These are phyloP conservation scores for Sebastes minor DNA, from an alignment of 2,797 vertebrate genomes.

Conservation along the genomic window DNA sequence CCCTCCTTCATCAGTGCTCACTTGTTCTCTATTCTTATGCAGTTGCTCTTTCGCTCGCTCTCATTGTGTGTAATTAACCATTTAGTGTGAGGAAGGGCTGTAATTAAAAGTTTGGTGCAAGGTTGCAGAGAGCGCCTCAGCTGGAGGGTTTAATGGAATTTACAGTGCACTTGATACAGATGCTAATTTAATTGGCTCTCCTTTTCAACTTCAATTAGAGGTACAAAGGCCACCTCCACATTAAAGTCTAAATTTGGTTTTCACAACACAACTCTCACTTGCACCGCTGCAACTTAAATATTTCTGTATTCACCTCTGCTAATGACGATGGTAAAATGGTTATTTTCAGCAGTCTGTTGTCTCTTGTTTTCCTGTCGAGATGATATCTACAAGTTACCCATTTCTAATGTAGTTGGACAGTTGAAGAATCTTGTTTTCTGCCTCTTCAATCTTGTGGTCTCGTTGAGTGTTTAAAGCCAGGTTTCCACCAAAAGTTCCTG, in stretches of 20 bases:
- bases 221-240: slow-evolving; percentile 18
- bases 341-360: neutral
- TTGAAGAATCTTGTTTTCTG: neutral
- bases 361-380: neutral
- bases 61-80: slow-evolving; percentile 70
- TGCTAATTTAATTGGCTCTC: slow-evolving; percentile 66
- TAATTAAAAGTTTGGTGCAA: slow-evolving; percentile 73
- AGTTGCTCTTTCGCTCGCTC: slow-evolving; percentile 18
- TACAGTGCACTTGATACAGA: slow-evolving; percentile 61
- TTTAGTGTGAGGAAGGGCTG: slow-evolving; percentile 64
- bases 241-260: slow-evolving; percentile 27
- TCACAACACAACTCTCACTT: neutral
- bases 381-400: neutral
- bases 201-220: slow-evolving; percentile 62
- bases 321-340: neutral
- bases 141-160: slow-evolving; percentile 70
- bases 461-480: too few relatives aligned
- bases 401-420: neutral
- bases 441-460: too few relatives aligned
- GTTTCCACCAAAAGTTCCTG: too few relatives aligned
- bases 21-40: slow-evolving; percentile 33
- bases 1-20: neutral
- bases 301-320: neutral
- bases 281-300: neutral
- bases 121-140: slow-evolving; percentile 62